Evolutionary conservation across 2,888 invertebrate genomes (phyloP).

Genomic region (Melanophora roralis): DNA sequence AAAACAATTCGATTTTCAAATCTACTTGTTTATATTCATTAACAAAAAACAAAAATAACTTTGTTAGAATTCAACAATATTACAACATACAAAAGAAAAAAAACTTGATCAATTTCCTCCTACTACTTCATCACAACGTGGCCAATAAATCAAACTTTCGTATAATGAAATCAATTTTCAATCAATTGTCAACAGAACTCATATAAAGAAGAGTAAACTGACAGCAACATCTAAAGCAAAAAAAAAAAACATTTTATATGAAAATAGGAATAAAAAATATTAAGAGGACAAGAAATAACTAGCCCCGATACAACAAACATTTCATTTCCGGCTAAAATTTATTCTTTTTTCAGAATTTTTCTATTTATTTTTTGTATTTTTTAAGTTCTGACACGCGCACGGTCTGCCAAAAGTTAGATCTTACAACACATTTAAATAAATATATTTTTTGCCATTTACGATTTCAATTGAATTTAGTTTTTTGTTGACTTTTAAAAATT

Average conservation of each 20-base stretch:
- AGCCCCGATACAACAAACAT: conserved; percentile 41
- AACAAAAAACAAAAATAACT: conserved; percentile 8
- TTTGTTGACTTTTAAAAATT: conserved; percentile 12
- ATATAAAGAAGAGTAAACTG: conserved; percentile 32
- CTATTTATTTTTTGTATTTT: conserved; percentile 8
- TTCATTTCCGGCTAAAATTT: conserved; percentile 54
- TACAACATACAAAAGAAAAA: background rate
- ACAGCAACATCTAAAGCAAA: conserved; percentile 14
- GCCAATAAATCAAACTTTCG: conserved; percentile 66
- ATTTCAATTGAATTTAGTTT: background rate
- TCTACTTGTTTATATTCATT: background rate
- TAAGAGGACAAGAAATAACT: background rate
- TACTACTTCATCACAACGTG: conserved; percentile 38
- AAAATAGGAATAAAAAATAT: background rate
- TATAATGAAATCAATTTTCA: conserved; percentile 75
- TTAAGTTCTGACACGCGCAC: background rate
- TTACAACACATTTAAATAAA: conserved; percentile 37
- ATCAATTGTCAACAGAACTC: conserved; percentile 68
- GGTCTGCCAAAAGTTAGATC: conserved; percentile 20
- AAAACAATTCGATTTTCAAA: too few species aligned
- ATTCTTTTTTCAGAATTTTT: conserved; percentile 23
- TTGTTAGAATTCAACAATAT: conserved; percentile 29
- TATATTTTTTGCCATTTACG: background rate
- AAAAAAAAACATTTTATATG: background rate
- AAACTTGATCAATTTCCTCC: conserved; percentile 45